Conservation (phyloP, 2,797 vertebrate genomes). For the Anguilla megastoma region DNA sequence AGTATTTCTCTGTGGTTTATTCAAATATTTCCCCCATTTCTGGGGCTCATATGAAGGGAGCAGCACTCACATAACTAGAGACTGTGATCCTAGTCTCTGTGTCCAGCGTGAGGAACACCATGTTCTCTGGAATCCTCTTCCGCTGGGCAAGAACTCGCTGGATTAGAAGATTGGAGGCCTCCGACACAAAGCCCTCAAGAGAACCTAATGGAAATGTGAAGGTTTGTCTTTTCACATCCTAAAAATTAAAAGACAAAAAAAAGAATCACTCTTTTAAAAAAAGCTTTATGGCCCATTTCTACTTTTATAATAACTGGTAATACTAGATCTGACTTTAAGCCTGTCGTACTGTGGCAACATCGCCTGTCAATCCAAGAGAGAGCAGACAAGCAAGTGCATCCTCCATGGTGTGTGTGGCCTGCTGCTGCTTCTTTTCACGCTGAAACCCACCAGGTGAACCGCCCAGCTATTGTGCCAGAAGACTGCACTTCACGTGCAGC, state of each 20-base stretch:
- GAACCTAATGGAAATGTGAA: conserved; percentile 57
- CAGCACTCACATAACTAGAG: conserved; percentile 78
- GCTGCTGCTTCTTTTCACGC: background rate
- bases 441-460: background rate
- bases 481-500: background rate
- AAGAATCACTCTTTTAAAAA: background rate
- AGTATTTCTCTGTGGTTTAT: background rate
- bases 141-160: conserved; percentile 78
- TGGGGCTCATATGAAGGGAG: background rate
- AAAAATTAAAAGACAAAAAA: conserved; percentile 25
- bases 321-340: background rate
- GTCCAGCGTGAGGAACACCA: conserved; percentile 78
- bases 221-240: conserved; percentile 64
- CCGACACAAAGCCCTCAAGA: conserved; percentile 77
- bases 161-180: conserved; percentile 82
- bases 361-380: background rate
- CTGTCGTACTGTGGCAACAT: background rate
- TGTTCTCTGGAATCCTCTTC: conserved; percentile 65
- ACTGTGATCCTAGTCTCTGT: conserved; percentile 65
- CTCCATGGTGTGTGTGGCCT: background rate
- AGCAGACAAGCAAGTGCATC: background rate
- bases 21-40: background rate
- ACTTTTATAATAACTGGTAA: background rate
- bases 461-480: background rate
- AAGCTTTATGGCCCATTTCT: background rate